Conservation (phyloP, 2,113 vertebrate species). For the Camelus dromedarius region DNA sequence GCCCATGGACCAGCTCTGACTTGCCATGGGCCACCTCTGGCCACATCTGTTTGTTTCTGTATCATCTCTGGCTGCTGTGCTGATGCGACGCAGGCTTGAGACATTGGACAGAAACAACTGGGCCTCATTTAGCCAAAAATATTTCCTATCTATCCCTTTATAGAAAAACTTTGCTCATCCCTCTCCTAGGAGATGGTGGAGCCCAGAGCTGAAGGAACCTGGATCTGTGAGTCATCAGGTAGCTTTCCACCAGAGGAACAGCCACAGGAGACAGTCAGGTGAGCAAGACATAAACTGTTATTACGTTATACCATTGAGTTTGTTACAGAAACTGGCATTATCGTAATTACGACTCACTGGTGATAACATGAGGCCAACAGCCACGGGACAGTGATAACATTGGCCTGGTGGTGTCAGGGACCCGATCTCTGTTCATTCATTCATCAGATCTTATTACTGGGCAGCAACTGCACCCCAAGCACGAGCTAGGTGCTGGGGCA, state of each 20-base stretch:
- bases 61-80: background rate
- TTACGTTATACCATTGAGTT: no score
- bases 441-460: background rate
- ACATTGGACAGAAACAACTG: background rate
- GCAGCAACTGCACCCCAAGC: rapidly evolving
- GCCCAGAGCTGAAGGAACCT: background rate
- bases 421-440: background rate
- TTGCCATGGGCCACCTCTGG: no score
- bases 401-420: background rate
- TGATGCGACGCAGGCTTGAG: no score
- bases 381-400: rapidly evolving
- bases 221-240: background rate
- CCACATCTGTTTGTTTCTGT: background rate
- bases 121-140: background rate
- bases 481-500: background rate
- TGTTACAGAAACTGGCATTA: background rate
- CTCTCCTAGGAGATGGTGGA: background rate
- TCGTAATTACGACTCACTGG: rapidly evolving
- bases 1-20: no score
- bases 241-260: background rate
- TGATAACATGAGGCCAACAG: background rate
- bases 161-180: background rate
- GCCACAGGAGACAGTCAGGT: rapidly evolving
- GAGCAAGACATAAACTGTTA: no score
- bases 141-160: background rate